These are phyloP conservation scores for Dendrolimus houi DNA, from an alignment of 2,888 invertebrate species.

Conservation along the genomic window DNA sequence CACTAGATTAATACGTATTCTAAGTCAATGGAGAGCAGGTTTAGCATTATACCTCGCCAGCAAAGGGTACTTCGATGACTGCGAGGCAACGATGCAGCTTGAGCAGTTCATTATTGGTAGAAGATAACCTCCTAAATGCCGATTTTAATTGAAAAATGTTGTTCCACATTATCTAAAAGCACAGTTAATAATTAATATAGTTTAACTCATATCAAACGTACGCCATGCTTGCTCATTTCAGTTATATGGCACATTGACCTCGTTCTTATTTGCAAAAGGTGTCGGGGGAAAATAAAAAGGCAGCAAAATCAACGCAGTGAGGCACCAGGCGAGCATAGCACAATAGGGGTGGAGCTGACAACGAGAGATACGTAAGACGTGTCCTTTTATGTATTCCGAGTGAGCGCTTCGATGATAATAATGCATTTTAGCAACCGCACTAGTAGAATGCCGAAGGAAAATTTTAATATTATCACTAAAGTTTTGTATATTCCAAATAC, in stretches of 20 bases:
- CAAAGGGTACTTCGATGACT: too few relatives aligned
- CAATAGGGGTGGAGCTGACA: conserved; percentile 31
- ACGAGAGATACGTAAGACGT: conserved; percentile 6
- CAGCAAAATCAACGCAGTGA: conserved; percentile 40
- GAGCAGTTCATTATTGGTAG: too few relatives aligned
- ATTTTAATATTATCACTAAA: too few relatives aligned
- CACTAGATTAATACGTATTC: too few relatives aligned
- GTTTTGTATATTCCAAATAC: too few relatives aligned
- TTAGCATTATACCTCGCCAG: too few relatives aligned
- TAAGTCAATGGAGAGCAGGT: too few relatives aligned
- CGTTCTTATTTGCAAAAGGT: conserved; percentile 30
- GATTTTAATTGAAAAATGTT: too few relatives aligned
- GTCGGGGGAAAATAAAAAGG: conserved; percentile 36
- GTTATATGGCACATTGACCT: conserved; percentile 38
- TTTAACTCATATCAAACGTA: background rate
- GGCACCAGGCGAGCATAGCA: conserved; percentile 40
- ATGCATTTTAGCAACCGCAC: conserved; percentile 1
- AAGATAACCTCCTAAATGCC: too few relatives aligned
- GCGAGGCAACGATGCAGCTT: too few relatives aligned
- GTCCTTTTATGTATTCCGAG: conserved; percentile 6
- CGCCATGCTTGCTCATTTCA: conserved; percentile 3
- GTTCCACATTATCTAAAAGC: too few relatives aligned
- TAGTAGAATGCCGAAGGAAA: conserved; percentile 1
- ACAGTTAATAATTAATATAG: too few relatives aligned
- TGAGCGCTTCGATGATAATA: conserved; percentile 1